Evolutionary conservation across 2,888 invertebrate genomes (phyloP).

Genomic region (Drosophila limbata): DNA sequence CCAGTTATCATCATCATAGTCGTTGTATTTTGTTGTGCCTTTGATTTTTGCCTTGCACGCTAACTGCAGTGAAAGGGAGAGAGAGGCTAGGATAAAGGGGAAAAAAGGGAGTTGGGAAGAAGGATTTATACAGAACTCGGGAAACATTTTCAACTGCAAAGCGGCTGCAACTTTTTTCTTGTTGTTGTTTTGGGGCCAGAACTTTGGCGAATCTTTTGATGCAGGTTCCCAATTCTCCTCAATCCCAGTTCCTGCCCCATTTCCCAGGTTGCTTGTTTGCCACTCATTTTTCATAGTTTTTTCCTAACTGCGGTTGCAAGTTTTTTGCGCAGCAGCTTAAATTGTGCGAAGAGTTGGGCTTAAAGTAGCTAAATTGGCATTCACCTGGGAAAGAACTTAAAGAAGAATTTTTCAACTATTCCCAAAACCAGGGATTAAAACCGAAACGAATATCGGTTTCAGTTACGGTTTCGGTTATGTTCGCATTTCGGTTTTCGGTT

Average conservation of each 20-base stretch:
- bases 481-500: no score
- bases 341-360: conserved; percentile 46
- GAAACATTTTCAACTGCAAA: conserved; percentile 7
- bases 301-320: conserved; percentile 7
- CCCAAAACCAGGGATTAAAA: no score
- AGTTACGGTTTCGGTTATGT: no score
- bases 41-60: conserved; percentile 22
- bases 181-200: conserved; percentile 21
- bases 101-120: neutral
- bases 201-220: conserved; percentile 61
- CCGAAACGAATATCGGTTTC: no score
- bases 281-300: conserved; percentile 64
- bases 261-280: conserved; percentile 42
- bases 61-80: neutral
- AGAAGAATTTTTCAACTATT: conserved; percentile 32
- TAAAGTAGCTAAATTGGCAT: conserved; percentile 33
- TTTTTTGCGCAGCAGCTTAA: conserved; percentile 41
- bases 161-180: conserved; percentile 22
- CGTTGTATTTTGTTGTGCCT: conserved; percentile 13
- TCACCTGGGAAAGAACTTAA: conserved; percentile 4
- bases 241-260: neutral
- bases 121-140: conserved; percentile 26
- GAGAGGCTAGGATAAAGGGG: neutral
- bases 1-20: conserved; percentile 59
- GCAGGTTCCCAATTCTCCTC: conserved; percentile 43